Percentiles rank a stretch among this genome's conserved stretches.
Conservation (phyloP, 1,140 invertebrate genomes). For the Ceratitis capitata region DNA sequence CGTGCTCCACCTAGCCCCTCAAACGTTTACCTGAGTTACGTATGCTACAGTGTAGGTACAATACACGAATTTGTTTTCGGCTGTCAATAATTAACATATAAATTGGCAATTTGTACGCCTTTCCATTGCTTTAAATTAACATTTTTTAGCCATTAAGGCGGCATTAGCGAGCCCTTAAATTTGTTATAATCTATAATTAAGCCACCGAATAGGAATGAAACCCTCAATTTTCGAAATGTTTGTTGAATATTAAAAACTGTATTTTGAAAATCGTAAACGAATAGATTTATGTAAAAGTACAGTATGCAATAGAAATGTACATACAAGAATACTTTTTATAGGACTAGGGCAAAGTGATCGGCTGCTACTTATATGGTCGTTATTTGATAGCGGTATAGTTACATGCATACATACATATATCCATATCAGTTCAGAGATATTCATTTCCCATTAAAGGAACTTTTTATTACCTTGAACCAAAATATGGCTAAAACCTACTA, state of each 20-base stretch:
- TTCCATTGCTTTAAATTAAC: conserved; percentile 15
- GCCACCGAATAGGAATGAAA: not conserved
- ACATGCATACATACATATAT: not conserved
- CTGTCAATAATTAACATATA: conserved; percentile 34
- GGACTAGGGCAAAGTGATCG: not conserved
- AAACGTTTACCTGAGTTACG: too few species aligned
- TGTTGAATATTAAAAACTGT: not conserved
- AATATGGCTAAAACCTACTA: not conserved
- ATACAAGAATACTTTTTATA: not conserved
- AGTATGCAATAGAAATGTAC: not conserved
- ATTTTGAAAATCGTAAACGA: not conserved
- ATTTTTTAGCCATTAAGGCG: conserved; percentile 15
- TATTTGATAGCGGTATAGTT: not conserved
- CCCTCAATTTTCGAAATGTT: not conserved
- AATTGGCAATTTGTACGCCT: conserved; percentile 27
- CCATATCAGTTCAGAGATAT: too few species aligned
- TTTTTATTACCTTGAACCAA: not conserved
- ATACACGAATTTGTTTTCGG: not conserved
- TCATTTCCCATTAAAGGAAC: not conserved
- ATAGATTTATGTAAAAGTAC: not conserved
- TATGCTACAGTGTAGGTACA: too few species aligned
- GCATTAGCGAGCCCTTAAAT: conserved; percentile 6
- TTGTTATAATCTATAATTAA: conserved; percentile 33
- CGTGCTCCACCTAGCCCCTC: not conserved
- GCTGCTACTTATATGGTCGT: not conserved